Conservation (phyloP, 2,888 invertebrate genomes). For the Aromia moschata region DNA sequence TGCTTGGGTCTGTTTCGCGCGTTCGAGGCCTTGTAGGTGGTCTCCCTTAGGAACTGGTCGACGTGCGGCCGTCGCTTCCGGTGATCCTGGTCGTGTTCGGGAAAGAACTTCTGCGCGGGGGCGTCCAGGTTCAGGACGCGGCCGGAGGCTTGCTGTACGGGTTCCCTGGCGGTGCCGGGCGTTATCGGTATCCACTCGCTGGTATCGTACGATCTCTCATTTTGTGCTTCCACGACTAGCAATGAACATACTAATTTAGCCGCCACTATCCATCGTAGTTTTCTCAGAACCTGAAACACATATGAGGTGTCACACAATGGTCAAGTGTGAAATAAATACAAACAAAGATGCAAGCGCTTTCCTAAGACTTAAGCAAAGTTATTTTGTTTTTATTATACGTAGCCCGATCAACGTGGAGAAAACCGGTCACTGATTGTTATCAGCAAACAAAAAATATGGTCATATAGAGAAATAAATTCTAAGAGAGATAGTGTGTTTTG, state of each 20-base stretch:
- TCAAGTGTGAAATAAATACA: too few species aligned
- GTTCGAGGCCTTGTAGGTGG: conserved; percentile 48
- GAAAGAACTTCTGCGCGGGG: conserved; percentile 50
- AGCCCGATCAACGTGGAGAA: too few species aligned
- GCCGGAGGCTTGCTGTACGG: conserved; percentile 49
- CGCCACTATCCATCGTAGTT: conserved; percentile 32
- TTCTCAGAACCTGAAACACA: conserved; percentile 42
- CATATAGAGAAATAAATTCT: too few species aligned
- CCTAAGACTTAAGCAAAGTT: too few species aligned
- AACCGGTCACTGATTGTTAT: too few species aligned
- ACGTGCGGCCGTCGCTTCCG: conserved; percentile 47
- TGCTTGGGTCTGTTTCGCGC: conserved; percentile 31
- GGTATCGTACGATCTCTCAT: conserved; percentile 53
- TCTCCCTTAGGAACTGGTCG: conserved; percentile 60
- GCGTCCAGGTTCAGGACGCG: conserved; percentile 57
- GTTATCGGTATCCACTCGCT: conserved; percentile 69
- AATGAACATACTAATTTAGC: conserved; percentile 33
- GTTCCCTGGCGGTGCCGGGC: conserved; percentile 48
- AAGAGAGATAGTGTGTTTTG: too few species aligned
- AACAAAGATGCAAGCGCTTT: too few species aligned
- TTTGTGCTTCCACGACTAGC: conserved; percentile 27
- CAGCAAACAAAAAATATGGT: too few species aligned
- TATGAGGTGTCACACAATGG: too few species aligned
- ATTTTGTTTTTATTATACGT: too few species aligned
- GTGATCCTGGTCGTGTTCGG: conserved; percentile 49